Conservation (phyloP, 2,797 vertebrate genomes). For the Otolemur crassicaudatus region DNA sequence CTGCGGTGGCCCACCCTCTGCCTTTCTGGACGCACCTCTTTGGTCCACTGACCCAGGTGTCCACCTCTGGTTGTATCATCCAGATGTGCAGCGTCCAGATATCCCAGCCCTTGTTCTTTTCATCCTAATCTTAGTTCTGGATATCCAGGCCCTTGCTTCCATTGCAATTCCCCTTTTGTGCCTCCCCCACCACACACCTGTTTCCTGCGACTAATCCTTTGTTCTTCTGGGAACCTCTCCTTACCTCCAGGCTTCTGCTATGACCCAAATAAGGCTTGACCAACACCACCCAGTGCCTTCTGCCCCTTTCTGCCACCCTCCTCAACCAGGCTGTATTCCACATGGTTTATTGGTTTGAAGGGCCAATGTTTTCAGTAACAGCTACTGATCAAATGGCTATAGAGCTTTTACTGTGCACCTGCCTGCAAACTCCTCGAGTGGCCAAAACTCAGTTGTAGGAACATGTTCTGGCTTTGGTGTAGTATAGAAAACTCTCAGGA, state of each 20-base stretch:
- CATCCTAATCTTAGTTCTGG: background rate
- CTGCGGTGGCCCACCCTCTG: too few species aligned
- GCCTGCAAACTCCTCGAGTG: background rate
- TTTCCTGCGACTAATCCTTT: slow-evolving; percentile 59
- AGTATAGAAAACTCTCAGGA: background rate
- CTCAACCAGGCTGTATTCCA: background rate
- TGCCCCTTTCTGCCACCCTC: background rate
- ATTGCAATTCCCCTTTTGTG: background rate
- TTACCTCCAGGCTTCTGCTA: background rate
- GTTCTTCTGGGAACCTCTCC: slow-evolving; percentile 17
- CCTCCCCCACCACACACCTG: background rate
- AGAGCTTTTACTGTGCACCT: background rate
- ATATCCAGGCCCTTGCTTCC: background rate
- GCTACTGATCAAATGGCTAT: background rate
- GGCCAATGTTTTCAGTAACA: background rate
- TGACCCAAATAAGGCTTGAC: background rate
- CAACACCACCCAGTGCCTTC: background rate
- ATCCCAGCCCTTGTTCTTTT: background rate
- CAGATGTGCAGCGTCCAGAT: background rate
- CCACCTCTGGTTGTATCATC: background rate
- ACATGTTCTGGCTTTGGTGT: background rate
- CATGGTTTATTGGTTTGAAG: background rate
- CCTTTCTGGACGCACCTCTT: background rate
- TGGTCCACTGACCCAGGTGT: background rate
- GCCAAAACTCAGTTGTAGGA: background rate